Percentiles rank a stretch among this genome's conserved stretches.
These are phyloP conservation scores for Entomyzon cyanotis DNA, from an alignment of 2,113 vertebrate species.

Conservation along the genomic window DNA sequence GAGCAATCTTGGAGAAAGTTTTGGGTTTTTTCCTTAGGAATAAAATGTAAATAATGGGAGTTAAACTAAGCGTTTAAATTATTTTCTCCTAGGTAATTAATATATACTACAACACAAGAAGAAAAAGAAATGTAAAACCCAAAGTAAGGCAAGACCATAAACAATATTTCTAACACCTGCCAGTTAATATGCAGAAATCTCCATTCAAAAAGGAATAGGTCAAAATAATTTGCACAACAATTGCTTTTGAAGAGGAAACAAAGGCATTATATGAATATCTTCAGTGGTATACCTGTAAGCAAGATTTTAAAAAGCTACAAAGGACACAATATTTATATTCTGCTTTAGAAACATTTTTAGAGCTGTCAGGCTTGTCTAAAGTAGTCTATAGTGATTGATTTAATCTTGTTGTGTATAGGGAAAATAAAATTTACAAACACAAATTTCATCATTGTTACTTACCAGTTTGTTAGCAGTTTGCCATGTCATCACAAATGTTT, in stretches of 20 bases:
- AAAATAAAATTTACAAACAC: background rate
- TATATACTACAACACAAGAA: background rate
- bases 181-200: background rate
- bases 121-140: background rate
- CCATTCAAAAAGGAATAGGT: background rate
- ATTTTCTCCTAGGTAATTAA: background rate
- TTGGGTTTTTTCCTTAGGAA: background rate
- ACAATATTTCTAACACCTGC: background rate
- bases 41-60: background rate
- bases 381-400: background rate
- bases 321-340: background rate
- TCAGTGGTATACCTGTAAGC: background rate
- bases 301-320: background rate
- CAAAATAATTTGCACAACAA: slow-evolving; percentile 11
- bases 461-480: background rate
- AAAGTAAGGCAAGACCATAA: background rate
- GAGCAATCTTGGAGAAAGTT: rapidly evolving
- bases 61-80: background rate
- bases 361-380: background rate
- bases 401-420: background rate
- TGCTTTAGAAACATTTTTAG: background rate
- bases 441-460: background rate
- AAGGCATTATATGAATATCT: background rate
- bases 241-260: background rate
- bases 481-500: background rate